phyloP scores from a whole-genome alignment of 2,113 vertebrate genomes.

The Oriolus oriolus region DNA sequence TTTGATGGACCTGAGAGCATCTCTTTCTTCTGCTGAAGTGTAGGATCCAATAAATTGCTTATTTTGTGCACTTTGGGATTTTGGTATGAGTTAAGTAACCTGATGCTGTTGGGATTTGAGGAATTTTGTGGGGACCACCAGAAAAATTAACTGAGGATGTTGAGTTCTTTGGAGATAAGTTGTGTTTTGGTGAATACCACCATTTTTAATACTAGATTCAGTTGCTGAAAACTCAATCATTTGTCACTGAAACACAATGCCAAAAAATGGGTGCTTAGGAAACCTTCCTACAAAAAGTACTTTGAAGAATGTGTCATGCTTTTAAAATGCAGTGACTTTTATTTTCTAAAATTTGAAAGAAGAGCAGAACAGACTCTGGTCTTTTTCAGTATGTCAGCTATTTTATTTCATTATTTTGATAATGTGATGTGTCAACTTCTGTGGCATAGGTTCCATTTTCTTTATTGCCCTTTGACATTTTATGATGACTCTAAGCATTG shows the following conservation, averaged over 20 bases:
- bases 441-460: not conserved
- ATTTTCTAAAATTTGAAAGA: not conserved
- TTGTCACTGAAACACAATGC: not conserved
- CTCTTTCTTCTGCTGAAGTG: not conserved
- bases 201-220: not conserved
- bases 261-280: not conserved
- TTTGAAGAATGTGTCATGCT: not conserved
- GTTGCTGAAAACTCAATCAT: not conserved
- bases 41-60: not conserved
- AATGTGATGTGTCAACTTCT: not conserved
- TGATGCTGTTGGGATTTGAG: not conserved
- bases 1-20: not conserved
- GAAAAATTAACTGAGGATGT: not conserved
- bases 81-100: not conserved
- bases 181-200: not conserved
- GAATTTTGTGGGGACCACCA: not conserved
- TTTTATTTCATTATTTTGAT: not conserved
- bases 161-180: not conserved
- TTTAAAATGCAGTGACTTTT: not conserved
- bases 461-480: not conserved
- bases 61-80: not conserved
- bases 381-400: not conserved
- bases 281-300: not conserved
- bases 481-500: not conserved
- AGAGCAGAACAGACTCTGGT: not conserved